Evolutionary conservation across 2,797 vertebrate genomes (phyloP).

Genomic region (Dendrocincla fuliginosa): DNA sequence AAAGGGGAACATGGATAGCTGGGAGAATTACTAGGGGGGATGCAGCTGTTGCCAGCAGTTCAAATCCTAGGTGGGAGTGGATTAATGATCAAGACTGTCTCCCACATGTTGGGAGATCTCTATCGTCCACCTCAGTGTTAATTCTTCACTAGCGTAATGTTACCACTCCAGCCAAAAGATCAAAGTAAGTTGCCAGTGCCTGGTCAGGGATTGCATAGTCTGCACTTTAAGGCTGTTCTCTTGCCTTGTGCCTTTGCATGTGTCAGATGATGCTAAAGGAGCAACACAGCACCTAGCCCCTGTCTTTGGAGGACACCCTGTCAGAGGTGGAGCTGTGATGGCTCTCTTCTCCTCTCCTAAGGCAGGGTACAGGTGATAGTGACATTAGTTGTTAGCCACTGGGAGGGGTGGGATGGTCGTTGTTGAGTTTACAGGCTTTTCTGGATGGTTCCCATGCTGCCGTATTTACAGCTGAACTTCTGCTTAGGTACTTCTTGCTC

Average conservation of each 20-base stretch:
- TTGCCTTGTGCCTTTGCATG: not conserved
- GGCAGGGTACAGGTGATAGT: not conserved
- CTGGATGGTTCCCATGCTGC: not conserved
- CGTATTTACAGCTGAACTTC: not conserved
- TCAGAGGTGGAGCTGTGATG: not conserved
- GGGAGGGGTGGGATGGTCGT: not conserved
- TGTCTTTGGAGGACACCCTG: not conserved
- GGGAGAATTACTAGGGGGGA: not conserved
- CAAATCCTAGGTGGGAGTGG: not conserved
- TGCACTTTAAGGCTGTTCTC: not conserved
- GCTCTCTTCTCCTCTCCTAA: not conserved
- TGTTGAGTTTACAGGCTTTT: not conserved
- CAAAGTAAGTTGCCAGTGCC: not conserved
- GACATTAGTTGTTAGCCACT: not conserved
- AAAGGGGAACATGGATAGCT: not conserved
- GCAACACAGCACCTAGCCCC: not conserved
- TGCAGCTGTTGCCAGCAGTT: not conserved
- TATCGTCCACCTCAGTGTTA: not conserved
- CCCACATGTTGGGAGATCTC: not conserved
- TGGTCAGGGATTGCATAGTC: not conserved
- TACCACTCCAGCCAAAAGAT: not conserved
- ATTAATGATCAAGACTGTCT: not conserved
- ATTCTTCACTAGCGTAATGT: not conserved
- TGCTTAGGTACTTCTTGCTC: not conserved
- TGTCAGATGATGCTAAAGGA: not conserved